Conservation (phyloP, 2,113 vertebrate genomes). For the Mesocricetus auratus region DNA sequence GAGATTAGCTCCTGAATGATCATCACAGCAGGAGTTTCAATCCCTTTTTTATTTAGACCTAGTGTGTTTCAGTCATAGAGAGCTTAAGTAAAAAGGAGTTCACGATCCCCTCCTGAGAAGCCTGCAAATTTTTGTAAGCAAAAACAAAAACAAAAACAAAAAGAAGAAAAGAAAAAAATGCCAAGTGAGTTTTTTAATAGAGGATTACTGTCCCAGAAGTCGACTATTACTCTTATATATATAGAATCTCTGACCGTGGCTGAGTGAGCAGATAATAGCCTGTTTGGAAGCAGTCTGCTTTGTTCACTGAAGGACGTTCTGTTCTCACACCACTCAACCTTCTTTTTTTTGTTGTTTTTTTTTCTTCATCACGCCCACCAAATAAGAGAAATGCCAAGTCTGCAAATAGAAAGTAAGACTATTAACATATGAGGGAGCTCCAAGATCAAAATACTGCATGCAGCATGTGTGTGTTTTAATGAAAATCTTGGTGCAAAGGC, state of each 20-base stretch:
- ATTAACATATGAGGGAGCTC: conserved; percentile 68
- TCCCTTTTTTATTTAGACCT: conserved; percentile 70
- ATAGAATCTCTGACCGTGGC: background rate
- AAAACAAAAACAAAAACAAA: too few relatives aligned
- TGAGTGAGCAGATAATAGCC: conserved; percentile 61
- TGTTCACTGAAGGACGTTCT: conserved; percentile 62
- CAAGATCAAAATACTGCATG: conserved; percentile 53
- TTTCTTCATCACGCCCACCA: conserved; percentile 32
- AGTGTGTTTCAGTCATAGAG: conserved; percentile 54
- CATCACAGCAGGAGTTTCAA: conserved; percentile 18
- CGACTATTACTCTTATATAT: background rate
- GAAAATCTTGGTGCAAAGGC: conserved; percentile 23
- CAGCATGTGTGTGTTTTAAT: conserved; percentile 59
- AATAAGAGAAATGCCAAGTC: conserved; percentile 57
- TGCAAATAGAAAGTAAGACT: conserved; percentile 46
- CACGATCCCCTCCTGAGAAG: conserved; percentile 52
- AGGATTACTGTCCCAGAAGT: conserved; percentile 59
- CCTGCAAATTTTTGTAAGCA: conserved; percentile 51
- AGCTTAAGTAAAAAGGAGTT: conserved; percentile 67
- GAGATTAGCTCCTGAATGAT: conserved; percentile 65
- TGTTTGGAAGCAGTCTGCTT: conserved; percentile 19
- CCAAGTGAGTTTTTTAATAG: conserved; percentile 49
- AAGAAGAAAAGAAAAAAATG: background rate
- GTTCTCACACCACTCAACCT: conserved; percentile 39
- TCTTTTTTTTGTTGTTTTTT: background rate